These are phyloP conservation scores for Atractosteus spatula DNA, from an alignment of 2,113 vertebrate species.

Conservation along the genomic window DNA sequence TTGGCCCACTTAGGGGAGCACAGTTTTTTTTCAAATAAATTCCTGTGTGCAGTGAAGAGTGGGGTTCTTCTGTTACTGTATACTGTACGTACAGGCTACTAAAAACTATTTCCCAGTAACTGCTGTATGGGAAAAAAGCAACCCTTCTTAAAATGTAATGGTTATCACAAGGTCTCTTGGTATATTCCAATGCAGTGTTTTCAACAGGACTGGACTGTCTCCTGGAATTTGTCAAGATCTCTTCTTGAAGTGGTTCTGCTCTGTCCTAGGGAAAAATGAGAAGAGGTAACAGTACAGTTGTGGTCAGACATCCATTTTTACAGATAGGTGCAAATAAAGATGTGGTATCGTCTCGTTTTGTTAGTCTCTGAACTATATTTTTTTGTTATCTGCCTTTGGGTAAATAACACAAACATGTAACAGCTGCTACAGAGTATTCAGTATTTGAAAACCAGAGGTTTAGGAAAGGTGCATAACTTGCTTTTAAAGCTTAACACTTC, in stretches of 20 bases:
- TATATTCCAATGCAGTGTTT: no score
- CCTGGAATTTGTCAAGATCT: not conserved
- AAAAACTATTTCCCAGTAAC: no score
- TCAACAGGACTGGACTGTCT: no score
- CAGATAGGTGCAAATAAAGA: conserved; percentile 8
- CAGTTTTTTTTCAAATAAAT: no score
- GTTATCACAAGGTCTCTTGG: no score
- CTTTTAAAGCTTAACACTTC: not conserved
- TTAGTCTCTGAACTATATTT: not conserved
- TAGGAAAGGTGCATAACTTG: conserved; percentile 20
- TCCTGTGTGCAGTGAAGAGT: no score
- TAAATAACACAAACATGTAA: conserved; percentile 45
- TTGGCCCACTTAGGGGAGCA: no score
- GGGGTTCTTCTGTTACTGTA: no score
- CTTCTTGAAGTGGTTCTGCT: not conserved
- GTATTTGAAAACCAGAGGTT: conserved; percentile 44
- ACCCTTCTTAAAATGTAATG: no score
- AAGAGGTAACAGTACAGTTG: not conserved
- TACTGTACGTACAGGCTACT: no score
- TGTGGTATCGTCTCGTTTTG: conserved; percentile 12
- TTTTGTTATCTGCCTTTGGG: conserved; percentile 34
- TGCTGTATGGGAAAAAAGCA: no score
- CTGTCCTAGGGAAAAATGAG: not conserved
- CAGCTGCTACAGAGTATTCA: conserved; percentile 66
- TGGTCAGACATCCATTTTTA: not conserved